phyloP scores from a whole-genome alignment of 2,113 vertebrate genomes.

The Anolis sagrei region DNA sequence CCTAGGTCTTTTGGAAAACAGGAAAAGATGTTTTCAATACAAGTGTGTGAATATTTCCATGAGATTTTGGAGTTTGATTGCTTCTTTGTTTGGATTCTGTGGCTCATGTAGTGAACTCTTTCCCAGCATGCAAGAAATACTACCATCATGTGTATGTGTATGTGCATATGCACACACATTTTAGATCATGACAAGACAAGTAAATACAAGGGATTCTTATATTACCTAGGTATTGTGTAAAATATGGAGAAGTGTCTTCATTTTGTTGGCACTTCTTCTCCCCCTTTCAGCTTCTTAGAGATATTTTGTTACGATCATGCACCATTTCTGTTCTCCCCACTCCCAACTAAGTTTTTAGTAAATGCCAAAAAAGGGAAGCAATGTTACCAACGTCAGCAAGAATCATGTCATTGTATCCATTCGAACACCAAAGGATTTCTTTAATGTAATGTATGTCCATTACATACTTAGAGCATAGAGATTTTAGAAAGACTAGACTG shows the following conservation, averaged over 20 bases:
- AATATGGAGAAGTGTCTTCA: background rate
- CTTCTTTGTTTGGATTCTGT: background rate
- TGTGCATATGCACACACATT: too few relatives aligned
- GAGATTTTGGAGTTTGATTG: background rate
- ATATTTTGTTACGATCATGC: background rate
- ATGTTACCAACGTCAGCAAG: constrained; percentile 3
- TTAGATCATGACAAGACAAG: background rate
- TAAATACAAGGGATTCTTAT: too few relatives aligned
- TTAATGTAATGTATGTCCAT: constrained; percentile 68
- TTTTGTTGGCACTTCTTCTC: background rate
- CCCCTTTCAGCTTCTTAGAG: background rate
- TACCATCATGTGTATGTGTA: too few relatives aligned
- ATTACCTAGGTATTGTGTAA: background rate
- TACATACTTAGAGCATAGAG: constrained; percentile 46
- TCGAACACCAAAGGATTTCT: constrained; percentile 59
- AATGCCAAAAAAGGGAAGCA: constrained; percentile 43
- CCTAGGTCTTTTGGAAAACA: background rate
- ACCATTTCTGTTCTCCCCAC: background rate
- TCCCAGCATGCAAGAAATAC: background rate
- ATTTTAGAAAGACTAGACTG: constrained; percentile 59
- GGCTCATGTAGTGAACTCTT: background rate
- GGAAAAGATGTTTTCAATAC: background rate
- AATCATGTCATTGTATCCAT: constrained; percentile 44
- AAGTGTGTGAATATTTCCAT: background rate
- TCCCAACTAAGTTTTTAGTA: background rate